Percentiles rank a stretch among this genome's conserved stretches.
These are phyloP conservation scores for Echinops telfairi DNA, from an alignment of 2,113 vertebrate genomes.

Conservation along the genomic window DNA sequence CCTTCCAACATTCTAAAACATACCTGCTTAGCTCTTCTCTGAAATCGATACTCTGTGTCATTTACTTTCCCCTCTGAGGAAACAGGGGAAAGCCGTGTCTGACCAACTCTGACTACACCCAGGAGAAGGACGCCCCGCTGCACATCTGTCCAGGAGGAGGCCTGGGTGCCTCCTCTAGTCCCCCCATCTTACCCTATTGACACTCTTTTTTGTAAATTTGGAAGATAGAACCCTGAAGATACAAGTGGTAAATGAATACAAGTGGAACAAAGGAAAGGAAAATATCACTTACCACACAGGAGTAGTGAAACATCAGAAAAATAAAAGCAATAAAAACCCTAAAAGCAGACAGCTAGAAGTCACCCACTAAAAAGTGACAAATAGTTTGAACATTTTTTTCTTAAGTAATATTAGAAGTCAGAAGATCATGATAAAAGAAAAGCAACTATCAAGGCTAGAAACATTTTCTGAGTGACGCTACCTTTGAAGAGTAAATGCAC, in stretches of 20 bases:
- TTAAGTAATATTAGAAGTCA: neutral
- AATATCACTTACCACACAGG: neutral
- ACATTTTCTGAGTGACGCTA: neutral
- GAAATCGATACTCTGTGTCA: too few species aligned
- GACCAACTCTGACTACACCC: too few species aligned
- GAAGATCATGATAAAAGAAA: neutral
- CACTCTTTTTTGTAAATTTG: slow-evolving; percentile 4
- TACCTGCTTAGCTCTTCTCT: too few species aligned
- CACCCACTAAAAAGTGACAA: neutral
- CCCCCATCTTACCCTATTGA: too few species aligned
- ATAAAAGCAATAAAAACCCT: slow-evolving; percentile 1
- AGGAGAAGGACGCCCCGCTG: too few species aligned
- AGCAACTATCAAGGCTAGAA: neutral
- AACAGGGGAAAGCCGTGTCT: too few species aligned
- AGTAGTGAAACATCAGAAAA: slow-evolving; percentile 33
- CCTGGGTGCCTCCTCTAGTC: too few species aligned
- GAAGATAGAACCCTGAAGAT: neutral
- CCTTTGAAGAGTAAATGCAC: slow-evolving; percentile 10
- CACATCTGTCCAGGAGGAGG: too few species aligned
- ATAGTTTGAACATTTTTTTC: neutral
- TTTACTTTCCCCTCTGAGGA: too few species aligned
- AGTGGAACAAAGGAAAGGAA: slow-evolving; percentile 24
- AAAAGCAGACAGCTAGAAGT: neutral
- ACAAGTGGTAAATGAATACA: neutral
- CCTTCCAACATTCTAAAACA: too few species aligned